These are phyloP conservation scores for Cordilura impudica DNA, from an alignment of 2,888 invertebrate genomes.

Conservation along the genomic window DNA sequence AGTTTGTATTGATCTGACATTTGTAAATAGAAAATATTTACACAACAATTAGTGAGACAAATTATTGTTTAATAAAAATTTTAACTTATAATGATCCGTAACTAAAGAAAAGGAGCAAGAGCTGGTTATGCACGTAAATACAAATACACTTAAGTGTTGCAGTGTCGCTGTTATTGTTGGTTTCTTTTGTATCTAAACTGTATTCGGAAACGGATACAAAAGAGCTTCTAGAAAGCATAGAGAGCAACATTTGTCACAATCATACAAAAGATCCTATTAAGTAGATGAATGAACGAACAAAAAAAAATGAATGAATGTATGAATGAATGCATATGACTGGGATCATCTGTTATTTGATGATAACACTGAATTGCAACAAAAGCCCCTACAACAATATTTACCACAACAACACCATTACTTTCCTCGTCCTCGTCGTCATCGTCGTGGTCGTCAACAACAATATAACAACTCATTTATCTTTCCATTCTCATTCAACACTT, in stretches of 20 bases:
- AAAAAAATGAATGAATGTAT: constrained; percentile 24
- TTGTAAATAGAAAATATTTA: constrained; percentile 43
- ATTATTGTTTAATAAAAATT: constrained; percentile 49
- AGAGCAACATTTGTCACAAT: constrained; percentile 44
- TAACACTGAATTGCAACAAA: constrained; percentile 34
- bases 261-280: constrained; percentile 41
- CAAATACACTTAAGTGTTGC: constrained; percentile 31
- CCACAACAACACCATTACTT: constrained; percentile 14
- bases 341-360: constrained; percentile 28
- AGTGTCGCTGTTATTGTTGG: not conserved
- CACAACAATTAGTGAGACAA: constrained; percentile 44
- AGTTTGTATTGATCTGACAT: not conserved
- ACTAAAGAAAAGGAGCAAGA: constrained; percentile 10
- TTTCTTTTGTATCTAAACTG: not conserved
- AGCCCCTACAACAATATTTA: not conserved
- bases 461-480: constrained; percentile 61
- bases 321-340: constrained; percentile 5
- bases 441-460: constrained; percentile 12
- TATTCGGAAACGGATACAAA: not conserved
- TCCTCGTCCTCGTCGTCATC: constrained; percentile 7
- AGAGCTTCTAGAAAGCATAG: constrained; percentile 39
- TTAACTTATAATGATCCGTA: constrained; percentile 40
- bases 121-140: constrained; percentile 28
- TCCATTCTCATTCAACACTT: constrained; percentile 57
- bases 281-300: too few relatives aligned